Conservation (phyloP, 1,140 invertebrate genomes). For the Gyrodactylus salaris region DNA sequence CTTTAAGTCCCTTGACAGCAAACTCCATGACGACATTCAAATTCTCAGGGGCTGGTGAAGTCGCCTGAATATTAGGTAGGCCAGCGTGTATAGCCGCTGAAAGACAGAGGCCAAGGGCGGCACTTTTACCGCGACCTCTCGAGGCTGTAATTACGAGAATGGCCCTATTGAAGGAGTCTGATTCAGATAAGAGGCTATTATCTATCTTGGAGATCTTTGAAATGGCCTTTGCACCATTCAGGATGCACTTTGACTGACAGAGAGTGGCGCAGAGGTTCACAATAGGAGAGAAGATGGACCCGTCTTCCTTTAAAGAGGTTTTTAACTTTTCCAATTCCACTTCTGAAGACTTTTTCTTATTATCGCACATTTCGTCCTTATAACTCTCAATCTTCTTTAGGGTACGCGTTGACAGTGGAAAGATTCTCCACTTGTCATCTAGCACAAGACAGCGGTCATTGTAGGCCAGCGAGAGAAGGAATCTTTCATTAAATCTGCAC, state of each 20-base stretch:
- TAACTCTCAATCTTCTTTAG: background rate
- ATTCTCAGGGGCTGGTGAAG: slow-evolving; percentile 86
- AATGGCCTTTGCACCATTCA: background rate
- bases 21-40: slow-evolving; percentile 91
- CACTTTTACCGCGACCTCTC: slow-evolving; percentile 83
- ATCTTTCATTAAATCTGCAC: slow-evolving; percentile 73
- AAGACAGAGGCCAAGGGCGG: slow-evolving; percentile 68
- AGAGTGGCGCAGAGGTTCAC: background rate
- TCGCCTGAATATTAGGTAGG: slow-evolving; percentile 90
- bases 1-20: slow-evolving; percentile 44
- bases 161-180: slow-evolving; percentile 25
- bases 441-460: slow-evolving; percentile 52
- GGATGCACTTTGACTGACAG: background rate
- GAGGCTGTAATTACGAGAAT: slow-evolving; percentile 78
- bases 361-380: background rate
- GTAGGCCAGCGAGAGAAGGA: slow-evolving; percentile 54
- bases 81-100: slow-evolving; percentile 28
- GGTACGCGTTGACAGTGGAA: slow-evolving; percentile 56
- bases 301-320: slow-evolving; percentile 1
- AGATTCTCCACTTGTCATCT: slow-evolving; percentile 57
- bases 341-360: background rate
- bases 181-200: background rate
- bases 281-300: background rate
- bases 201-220: background rate
- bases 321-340: background rate